Evolutionary conservation across 2,797 vertebrate species (phyloP).

Genomic region (Pipistrellus pipistrellus): DNA sequence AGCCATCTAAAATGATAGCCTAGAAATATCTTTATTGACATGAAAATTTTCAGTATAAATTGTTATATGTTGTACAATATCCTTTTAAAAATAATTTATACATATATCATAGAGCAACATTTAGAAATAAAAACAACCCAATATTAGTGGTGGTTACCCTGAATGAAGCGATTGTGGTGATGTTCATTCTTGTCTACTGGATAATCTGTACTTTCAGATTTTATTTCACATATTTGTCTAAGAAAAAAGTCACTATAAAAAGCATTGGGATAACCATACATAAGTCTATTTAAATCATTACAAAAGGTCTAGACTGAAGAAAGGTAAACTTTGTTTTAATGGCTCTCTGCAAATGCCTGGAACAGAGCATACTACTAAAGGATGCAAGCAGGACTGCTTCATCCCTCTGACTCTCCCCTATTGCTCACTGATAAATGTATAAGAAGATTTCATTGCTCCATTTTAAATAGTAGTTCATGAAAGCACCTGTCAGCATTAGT

Average conservation of each 20-base stretch:
- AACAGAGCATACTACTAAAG: background rate
- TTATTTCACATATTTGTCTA: constrained; percentile 23
- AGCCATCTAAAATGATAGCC: constrained; percentile 38
- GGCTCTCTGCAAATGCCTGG: background rate
- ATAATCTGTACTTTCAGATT: background rate
- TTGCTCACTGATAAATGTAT: background rate
- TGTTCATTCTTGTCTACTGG: constrained; percentile 26
- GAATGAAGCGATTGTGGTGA: background rate
- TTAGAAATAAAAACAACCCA: background rate
- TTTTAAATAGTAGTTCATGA: background rate
- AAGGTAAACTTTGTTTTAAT: constrained; percentile 14
- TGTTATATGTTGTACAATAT: background rate
- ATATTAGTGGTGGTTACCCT: background rate
- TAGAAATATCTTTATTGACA: constrained; percentile 12
- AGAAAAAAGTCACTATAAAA: constrained; percentile 13
- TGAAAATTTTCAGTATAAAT: background rate
- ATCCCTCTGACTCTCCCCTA: background rate
- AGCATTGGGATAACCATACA: background rate
- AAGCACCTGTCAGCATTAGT: background rate
- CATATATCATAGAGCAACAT: background rate
- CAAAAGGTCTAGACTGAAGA: background rate
- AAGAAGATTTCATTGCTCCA: background rate
- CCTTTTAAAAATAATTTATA: background rate
- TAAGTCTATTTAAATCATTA: background rate
- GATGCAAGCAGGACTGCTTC: background rate